These are phyloP conservation scores for Falcunculus frontatus DNA, from an alignment of 2,113 vertebrate species.

Conservation along the genomic window DNA sequence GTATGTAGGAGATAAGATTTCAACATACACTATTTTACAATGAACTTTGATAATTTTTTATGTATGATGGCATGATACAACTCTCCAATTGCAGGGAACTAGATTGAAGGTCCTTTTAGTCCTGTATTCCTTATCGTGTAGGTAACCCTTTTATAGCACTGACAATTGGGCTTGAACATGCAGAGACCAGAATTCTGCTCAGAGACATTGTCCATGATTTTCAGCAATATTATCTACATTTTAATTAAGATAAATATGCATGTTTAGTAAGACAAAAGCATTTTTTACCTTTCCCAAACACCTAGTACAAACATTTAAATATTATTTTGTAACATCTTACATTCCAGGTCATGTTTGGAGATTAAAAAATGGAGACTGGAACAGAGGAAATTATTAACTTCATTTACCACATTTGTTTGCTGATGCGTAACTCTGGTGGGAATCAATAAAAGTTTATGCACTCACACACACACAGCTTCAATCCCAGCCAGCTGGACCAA, in stretches of 20 bases:
- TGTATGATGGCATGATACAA: not conserved
- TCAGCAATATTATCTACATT: not conserved
- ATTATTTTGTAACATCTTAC: constrained; percentile 56
- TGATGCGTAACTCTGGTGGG: not conserved
- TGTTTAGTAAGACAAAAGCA: not conserved
- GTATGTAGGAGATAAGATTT: not conserved
- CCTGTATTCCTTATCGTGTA: not conserved
- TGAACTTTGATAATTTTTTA: not conserved
- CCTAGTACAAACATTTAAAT: not conserved
- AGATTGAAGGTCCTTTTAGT: not conserved
- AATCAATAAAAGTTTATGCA: constrained; percentile 40
- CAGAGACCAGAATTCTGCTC: not conserved
- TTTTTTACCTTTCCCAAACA: not conserved
- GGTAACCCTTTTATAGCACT: not conserved
- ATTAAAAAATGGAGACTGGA: not conserved
- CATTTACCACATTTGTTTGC: constrained; percentile 11
- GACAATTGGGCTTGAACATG: not conserved
- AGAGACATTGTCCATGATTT: not conserved
- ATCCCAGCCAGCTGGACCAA: not conserved
- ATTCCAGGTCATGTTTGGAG: constrained; percentile 52
- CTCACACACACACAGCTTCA: not conserved
- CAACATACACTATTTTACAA: not conserved
- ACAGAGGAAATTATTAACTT: constrained; percentile 69
- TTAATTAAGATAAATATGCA: not conserved
- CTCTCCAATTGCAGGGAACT: not conserved